Evolutionary conservation across 2,888 invertebrate genomes (phyloP).

Genomic region (Caenorhabditis sinica): DNA sequence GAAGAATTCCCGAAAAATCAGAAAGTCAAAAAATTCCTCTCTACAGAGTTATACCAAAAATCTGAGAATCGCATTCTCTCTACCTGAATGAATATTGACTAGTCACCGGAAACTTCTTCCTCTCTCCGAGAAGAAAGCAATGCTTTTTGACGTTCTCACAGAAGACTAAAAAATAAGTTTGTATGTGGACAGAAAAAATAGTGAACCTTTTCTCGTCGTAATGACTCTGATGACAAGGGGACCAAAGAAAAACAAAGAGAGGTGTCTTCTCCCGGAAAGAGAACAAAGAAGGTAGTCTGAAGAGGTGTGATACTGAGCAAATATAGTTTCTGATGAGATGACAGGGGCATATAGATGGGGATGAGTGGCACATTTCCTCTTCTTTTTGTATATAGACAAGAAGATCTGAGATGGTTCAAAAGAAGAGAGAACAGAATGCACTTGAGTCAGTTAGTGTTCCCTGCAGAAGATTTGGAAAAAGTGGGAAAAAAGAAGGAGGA

Average conservation of each 20-base stretch:
- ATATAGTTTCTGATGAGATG: slow-evolving; percentile 20
- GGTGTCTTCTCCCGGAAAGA: slow-evolving; percentile 39
- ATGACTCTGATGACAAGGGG: slow-evolving; percentile 5
- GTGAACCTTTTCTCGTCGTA: slow-evolving; percentile 2
- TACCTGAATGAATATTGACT: slow-evolving; percentile 41
- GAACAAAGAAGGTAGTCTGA: slow-evolving; percentile 47
- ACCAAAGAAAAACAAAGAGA: slow-evolving; percentile 52
- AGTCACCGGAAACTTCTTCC: slow-evolving; percentile 35
- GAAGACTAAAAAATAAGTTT: slow-evolving; percentile 11
- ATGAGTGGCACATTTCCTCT: slow-evolving; percentile 60
- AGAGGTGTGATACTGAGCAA: slow-evolving; percentile 61
- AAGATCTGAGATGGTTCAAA: slow-evolving; percentile 27
- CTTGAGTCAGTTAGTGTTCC: slow-evolving; percentile 56
- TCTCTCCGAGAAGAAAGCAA: background rate
- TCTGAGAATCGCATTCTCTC: background rate
- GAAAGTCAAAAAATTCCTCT: too few relatives aligned
- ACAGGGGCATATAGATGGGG: slow-evolving; percentile 11
- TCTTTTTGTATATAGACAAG: slow-evolving; percentile 23
- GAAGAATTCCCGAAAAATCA: too few relatives aligned
- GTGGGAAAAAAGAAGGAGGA: background rate
- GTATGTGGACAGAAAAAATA: background rate
- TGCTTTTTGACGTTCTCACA: slow-evolving; percentile 29
- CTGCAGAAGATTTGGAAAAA: slow-evolving; percentile 15
- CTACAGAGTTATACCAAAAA: background rate
- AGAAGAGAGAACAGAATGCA: slow-evolving; percentile 30